Conservation (phyloP, 2,888 invertebrate genomes). For the Amblyjoppa proteus region DNA sequence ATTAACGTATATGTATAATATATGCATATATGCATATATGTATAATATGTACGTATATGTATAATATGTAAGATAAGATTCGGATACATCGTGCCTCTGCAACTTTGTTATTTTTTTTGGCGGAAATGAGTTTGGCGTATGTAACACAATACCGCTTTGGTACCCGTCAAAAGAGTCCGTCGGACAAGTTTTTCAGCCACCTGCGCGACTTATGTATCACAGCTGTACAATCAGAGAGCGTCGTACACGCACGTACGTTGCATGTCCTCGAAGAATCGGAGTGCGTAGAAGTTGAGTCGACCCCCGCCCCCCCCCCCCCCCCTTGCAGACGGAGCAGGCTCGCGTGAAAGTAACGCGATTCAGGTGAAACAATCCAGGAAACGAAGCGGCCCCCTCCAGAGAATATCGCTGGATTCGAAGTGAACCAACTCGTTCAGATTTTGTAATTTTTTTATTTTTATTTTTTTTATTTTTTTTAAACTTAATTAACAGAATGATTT, state of each 20-base stretch:
- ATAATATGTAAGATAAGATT: too few relatives aligned
- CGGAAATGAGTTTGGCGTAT: not conserved
- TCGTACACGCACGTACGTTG: constrained; percentile 24
- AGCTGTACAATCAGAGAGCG: constrained; percentile 61
- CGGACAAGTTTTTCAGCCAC: constrained; percentile 45
- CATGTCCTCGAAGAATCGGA: constrained; percentile 26
- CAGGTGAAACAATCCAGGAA: constrained; percentile 64
- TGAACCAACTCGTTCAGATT: constrained; percentile 31
- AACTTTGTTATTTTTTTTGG: too few relatives aligned
- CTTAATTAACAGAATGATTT: not conserved
- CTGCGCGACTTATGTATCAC: constrained; percentile 55
- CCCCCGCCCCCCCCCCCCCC: constrained; percentile 13
- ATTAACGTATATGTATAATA: too few relatives aligned
- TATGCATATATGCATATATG: too few relatives aligned
- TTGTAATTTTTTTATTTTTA: constrained; percentile 19
- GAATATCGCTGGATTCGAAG: constrained; percentile 51
- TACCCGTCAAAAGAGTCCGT: constrained; percentile 3
- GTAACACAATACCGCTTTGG: not conserved
- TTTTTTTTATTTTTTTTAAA: constrained; percentile 3
- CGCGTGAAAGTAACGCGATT: constrained; percentile 67
- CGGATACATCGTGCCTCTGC: too few relatives aligned
- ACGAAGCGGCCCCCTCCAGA: constrained; percentile 21
- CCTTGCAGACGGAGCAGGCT: constrained; percentile 38
- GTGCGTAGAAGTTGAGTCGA: constrained; percentile 28
- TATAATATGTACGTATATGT: too few relatives aligned